Conservation (phyloP, 2,888 invertebrate species). For the Pterostichus madidus region DNA sequence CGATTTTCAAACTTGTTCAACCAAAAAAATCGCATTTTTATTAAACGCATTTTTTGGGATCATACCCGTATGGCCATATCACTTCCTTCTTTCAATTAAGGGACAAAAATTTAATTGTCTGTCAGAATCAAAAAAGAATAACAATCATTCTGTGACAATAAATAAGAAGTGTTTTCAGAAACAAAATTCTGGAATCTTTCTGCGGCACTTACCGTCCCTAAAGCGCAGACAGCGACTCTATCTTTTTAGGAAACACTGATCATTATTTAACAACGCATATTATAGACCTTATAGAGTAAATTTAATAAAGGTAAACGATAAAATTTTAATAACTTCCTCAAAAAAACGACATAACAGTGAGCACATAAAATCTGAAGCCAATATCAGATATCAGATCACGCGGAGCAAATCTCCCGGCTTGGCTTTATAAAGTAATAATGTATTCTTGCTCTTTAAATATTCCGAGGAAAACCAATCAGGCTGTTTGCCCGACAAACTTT, state of each 20-base stretch:
- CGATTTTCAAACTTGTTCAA: too few species aligned
- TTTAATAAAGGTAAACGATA: conserved; percentile 28
- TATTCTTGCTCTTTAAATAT: conserved; percentile 44
- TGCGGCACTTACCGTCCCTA: too few species aligned
- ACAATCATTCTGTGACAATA: too few species aligned
- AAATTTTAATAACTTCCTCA: conserved; percentile 40
- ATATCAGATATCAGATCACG: conserved; percentile 15
- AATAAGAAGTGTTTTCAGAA: too few species aligned
- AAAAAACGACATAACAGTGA: neutral
- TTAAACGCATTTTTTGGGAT: too few species aligned
- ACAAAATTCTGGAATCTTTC: too few species aligned
- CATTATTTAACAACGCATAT: neutral
- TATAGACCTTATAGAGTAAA: conserved; percentile 17
- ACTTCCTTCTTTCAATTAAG: too few species aligned
- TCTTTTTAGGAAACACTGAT: neutral
- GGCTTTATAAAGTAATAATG: conserved; percentile 40
- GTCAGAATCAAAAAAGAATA: too few species aligned
- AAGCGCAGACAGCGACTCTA: too few species aligned
- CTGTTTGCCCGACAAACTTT: conserved; percentile 42
- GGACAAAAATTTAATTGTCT: too few species aligned
- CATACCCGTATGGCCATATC: too few species aligned
- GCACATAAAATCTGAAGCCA: conserved; percentile 27
- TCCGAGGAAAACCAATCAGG: conserved; percentile 35
- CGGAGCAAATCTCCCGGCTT: conserved; percentile 16
- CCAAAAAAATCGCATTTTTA: too few species aligned